These are phyloP conservation scores for Drosophila falleni DNA, from an alignment of 2,888 invertebrate genomes.

Conservation along the genomic window DNA sequence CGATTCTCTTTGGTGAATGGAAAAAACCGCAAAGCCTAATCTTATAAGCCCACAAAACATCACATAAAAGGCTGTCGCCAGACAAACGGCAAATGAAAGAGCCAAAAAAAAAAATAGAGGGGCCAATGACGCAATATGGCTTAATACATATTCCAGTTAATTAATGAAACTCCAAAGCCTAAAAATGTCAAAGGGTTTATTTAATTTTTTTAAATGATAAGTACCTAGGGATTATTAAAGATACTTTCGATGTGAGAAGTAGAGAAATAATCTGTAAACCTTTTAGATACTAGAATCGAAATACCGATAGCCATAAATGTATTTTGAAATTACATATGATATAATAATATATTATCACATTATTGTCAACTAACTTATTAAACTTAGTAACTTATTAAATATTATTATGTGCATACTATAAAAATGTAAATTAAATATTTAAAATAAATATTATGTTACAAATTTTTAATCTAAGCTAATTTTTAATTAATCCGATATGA, in stretches of 20 bases:
- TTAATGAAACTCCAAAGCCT: slow-evolving; percentile 68
- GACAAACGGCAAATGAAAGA: neutral
- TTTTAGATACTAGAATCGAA: no score
- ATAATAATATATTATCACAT: no score
- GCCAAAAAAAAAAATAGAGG: slow-evolving; percentile 1
- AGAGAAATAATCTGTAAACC: neutral
- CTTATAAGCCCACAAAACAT: slow-evolving; percentile 53
- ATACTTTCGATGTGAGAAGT: neutral
- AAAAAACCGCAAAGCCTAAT: slow-evolving; percentile 58
- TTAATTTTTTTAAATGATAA: slow-evolving; percentile 24
- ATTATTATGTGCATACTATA: no score
- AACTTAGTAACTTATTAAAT: no score
- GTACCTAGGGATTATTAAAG: neutral
- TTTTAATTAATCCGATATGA: no score
- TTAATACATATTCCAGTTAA: slow-evolving; percentile 65
- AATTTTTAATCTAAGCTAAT: no score
- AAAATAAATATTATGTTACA: no score
- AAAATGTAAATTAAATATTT: no score
- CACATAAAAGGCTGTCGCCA: slow-evolving; percentile 45
- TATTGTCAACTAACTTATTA: no score
- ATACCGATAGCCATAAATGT: no score
- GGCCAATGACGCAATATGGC: slow-evolving; percentile 33
- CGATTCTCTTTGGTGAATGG: slow-evolving; percentile 52
- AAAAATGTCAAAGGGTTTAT: slow-evolving; percentile 53
- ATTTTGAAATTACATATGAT: no score